phyloP scores from a whole-genome alignment of 2,888 invertebrate genomes.

The Pyrrhia umbra region DNA sequence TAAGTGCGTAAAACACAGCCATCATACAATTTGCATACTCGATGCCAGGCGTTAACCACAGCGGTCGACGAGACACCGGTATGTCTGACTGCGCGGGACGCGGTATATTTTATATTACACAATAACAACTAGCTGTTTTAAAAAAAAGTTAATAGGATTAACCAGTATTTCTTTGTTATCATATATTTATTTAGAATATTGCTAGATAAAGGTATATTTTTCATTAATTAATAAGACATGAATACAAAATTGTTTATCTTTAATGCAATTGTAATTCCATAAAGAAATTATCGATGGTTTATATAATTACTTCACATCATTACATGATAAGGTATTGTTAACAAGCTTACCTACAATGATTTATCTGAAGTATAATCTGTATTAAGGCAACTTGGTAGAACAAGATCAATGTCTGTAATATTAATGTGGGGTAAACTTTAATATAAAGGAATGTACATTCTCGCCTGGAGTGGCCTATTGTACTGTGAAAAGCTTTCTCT shows the following conservation, averaged over 20 bases:
- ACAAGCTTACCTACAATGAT: neutral
- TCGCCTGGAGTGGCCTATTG: slow-evolving; percentile 77
- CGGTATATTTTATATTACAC: slow-evolving; percentile 31
- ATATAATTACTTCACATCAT: neutral
- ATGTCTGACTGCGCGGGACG: slow-evolving; percentile 33
- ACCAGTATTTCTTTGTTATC: neutral
- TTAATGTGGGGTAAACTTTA: slow-evolving; percentile 19
- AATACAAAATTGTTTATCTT: neutral
- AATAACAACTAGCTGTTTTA: slow-evolving; percentile 7
- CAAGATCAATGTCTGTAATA: slow-evolving; percentile 14
- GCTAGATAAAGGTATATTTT: neutral
- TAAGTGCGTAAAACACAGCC: slow-evolving; percentile 59
- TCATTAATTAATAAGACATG: neutral
- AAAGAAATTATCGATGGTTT: neutral
- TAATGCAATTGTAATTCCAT: neutral
- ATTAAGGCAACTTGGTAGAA: neutral
- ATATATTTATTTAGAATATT: neutral
- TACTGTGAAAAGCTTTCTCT: slow-evolving; percentile 65
- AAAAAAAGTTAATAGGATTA: neutral
- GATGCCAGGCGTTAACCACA: slow-evolving; percentile 49
- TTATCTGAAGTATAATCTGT: neutral
- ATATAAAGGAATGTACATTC: slow-evolving; percentile 63
- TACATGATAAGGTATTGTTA: neutral
- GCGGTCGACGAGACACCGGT: slow-evolving; percentile 41
- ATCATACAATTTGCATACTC: slow-evolving; percentile 58